phyloP scores from a whole-genome alignment of 2,888 invertebrate species.

The Drosophila fulvimacula region DNA sequence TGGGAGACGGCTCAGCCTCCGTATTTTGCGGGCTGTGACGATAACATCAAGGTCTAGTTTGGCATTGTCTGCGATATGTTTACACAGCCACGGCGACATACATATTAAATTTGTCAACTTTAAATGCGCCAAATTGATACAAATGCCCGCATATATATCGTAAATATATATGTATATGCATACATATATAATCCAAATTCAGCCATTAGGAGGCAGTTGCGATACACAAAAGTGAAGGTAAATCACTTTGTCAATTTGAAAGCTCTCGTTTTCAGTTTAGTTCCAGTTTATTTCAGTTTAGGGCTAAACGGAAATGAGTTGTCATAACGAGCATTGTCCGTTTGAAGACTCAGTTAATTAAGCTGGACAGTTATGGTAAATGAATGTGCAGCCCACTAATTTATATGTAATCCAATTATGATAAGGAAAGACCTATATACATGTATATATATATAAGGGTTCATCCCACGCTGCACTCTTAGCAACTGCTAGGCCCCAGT shows the following conservation, averaged over 20 bases:
- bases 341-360: slow-evolving; percentile 40
- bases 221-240: slow-evolving; percentile 70
- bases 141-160: slow-evolving; percentile 21
- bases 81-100: slow-evolving; percentile 5
- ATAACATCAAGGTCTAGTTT: slow-evolving; percentile 57
- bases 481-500: not conserved
- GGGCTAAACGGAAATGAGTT: slow-evolving; percentile 63
- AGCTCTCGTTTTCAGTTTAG: slow-evolving; percentile 38
- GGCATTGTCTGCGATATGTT: slow-evolving; percentile 23
- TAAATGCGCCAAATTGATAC: slow-evolving; percentile 59
- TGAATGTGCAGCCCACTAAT: slow-evolving; percentile 15
- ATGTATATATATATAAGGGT: not conserved
- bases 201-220: slow-evolving; percentile 42
- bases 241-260: slow-evolving; percentile 65
- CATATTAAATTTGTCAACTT: slow-evolving; percentile 30
- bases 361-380: slow-evolving; percentile 15
- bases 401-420: slow-evolving; percentile 41
- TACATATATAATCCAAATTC: slow-evolving; percentile 13
- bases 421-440: not conserved
- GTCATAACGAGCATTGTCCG: slow-evolving; percentile 56
- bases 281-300: slow-evolving; percentile 13
- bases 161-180: slow-evolving; percentile 1
- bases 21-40: slow-evolving; percentile 18
- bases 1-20: slow-evolving; percentile 20
- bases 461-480: slow-evolving; percentile 32